Percentiles rank a stretch among this genome's conserved stretches.
Evolutionary conservation across 2,797 vertebrate genomes (phyloP).

Genomic region (Esox lucius): DNA sequence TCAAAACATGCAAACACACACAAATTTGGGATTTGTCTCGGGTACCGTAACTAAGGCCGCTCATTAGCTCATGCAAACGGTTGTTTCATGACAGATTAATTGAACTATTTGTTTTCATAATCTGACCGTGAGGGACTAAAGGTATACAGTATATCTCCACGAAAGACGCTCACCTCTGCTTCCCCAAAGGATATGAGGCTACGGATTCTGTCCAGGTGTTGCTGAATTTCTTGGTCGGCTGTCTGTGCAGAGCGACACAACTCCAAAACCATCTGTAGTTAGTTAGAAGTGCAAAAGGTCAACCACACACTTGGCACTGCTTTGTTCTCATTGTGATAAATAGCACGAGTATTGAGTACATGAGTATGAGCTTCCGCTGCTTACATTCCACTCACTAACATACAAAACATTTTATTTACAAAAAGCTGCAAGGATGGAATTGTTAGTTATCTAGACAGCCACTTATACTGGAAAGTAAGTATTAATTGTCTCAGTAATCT

Average conservation of each 20-base stretch:
- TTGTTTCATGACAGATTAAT: too few relatives aligned
- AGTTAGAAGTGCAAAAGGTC: conserved; percentile 3
- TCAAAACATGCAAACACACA: too few relatives aligned
- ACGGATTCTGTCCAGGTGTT: conserved; percentile 65
- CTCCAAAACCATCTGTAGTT: conserved; percentile 66
- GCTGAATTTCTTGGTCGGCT: conserved; percentile 55
- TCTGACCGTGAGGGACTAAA: too few relatives aligned
- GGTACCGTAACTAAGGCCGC: too few relatives aligned
- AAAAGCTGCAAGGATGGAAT: not conserved
- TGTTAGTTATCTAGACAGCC: not conserved
- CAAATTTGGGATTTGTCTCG: too few relatives aligned
- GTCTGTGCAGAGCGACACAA: conserved; percentile 57
- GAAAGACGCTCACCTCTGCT: conserved; percentile 52
- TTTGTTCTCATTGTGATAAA: not conserved
- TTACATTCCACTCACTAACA: too few relatives aligned
- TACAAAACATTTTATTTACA: too few relatives aligned
- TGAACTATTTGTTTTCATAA: too few relatives aligned
- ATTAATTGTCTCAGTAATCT: not conserved
- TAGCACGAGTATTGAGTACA: not conserved
- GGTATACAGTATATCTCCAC: not conserved
- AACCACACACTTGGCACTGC: not conserved
- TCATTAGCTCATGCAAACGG: too few relatives aligned
- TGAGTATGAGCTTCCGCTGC: too few relatives aligned
- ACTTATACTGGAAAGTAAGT: too few relatives aligned
- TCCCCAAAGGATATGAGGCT: conserved; percentile 63